These are phyloP conservation scores for Nycticorax nycticorax DNA, from an alignment of 2,113 vertebrate genomes.

Conservation along the genomic window DNA sequence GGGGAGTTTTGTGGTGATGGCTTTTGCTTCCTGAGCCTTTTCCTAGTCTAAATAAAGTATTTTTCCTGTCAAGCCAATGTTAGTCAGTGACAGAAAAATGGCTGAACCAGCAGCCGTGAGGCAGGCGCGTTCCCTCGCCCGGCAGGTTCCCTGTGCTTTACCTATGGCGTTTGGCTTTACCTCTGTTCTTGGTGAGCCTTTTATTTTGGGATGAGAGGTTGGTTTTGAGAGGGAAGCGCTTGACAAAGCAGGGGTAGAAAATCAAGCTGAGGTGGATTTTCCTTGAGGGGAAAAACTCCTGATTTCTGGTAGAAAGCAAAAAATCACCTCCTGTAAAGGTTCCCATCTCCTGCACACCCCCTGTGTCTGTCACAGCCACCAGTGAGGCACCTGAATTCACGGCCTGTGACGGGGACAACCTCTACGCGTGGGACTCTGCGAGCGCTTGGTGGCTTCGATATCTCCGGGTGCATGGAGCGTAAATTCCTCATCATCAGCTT, in stretches of 20 bases:
- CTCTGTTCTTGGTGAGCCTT: background rate
- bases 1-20: background rate
- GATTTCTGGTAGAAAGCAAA: background rate
- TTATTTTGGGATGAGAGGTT: background rate
- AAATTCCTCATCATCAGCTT: slow-evolving; percentile 14
- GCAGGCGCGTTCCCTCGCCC: background rate
- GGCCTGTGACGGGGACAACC: accelerated
- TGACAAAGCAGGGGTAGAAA: background rate
- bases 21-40: background rate
- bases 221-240: background rate
- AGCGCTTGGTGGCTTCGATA: accelerated
- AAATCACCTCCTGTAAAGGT: background rate
- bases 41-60: background rate
- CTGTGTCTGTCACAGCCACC: background rate
- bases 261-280: background rate
- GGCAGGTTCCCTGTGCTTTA: accelerated
- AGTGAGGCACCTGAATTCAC: background rate
- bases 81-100: background rate
- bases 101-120: background rate
- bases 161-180: background rate
- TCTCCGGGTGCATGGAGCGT: background rate
- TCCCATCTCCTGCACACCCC: background rate
- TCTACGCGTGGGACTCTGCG: accelerated
- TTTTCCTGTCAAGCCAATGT: background rate
- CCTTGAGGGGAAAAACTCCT: background rate